A percentile compares a stretch with the other conserved stretches of the same genome.
phyloP scores from a whole-genome alignment of 2,888 invertebrate genomes.

The Drosophila anceps region DNA sequence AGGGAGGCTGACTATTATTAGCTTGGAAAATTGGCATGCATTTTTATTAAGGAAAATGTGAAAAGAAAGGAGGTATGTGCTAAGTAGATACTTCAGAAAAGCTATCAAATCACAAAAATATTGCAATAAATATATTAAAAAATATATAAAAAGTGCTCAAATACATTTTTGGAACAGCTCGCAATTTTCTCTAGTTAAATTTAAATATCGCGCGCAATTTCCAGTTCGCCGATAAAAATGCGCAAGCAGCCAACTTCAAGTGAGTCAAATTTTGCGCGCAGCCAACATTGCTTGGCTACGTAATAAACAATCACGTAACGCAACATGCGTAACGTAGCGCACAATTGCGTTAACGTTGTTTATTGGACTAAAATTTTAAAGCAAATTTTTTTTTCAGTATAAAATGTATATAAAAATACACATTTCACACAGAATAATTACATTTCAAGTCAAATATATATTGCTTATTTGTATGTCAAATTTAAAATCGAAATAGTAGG shows the following conservation, averaged over 20 bases:
- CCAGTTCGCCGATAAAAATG: neutral
- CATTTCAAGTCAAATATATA: neutral
- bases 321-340: conserved; percentile 13
- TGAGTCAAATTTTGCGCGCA: conserved; percentile 3
- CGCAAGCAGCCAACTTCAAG: conserved; percentile 20
- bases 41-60: conserved; percentile 20
- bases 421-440: neutral
- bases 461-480: no score
- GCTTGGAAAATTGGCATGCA: conserved; percentile 37
- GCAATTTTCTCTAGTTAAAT: neutral
- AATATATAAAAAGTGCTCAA: neutral
- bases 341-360: conserved; percentile 13
- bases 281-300: conserved; percentile 14
- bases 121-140: neutral
- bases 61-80: conserved; percentile 15
- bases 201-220: conserved; percentile 27
- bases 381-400: no score
- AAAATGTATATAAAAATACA: neutral
- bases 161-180: neutral
- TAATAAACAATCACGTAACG: neutral
- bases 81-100: neutral
- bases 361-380: neutral
- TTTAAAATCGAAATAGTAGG: neutral
- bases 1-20: conserved; percentile 28
- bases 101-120: neutral